A percentile compares a stretch with the other conserved stretches of the same genome.
phyloP scores from a whole-genome alignment of 2,888 invertebrate genomes.

The Ormyrus thymus region DNA sequence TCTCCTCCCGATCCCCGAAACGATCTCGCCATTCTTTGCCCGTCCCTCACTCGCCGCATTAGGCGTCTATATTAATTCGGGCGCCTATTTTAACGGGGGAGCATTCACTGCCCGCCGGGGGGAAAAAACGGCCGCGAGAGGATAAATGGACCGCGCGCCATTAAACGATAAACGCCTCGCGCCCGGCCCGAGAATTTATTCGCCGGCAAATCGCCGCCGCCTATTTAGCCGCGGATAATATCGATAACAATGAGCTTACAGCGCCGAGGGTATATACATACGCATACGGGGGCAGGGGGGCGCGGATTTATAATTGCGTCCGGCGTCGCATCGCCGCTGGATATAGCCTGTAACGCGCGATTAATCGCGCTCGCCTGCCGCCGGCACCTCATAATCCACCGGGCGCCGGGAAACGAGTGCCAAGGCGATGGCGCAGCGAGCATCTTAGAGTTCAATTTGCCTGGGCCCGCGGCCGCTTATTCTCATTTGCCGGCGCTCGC shows the following conservation, averaged over 20 bases:
- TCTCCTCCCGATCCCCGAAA: not conserved
- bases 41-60: not conserved
- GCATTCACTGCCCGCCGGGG: not conserved
- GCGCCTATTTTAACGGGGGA: not conserved
- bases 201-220: too few species aligned
- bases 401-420: not conserved
- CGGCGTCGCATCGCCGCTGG: not conserved
- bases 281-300: not conserved
- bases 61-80: not conserved
- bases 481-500: too few species aligned
- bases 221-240: constrained; percentile 26
- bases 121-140: not conserved
- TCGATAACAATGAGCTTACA: constrained; percentile 27
- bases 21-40: constrained; percentile 1
- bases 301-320: constrained; percentile 38
- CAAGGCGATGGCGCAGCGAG: not conserved
- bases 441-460: not conserved
- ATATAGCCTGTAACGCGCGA: constrained; percentile 41
- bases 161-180: not conserved
- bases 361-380: constrained; percentile 43
- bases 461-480: too few species aligned
- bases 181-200: not conserved
- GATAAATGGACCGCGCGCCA: not conserved
- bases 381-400: constrained; percentile 26
- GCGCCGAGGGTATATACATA: not conserved